phyloP scores from a whole-genome alignment of 2,113 vertebrate species.

The Macrotis lagotis region DNA sequence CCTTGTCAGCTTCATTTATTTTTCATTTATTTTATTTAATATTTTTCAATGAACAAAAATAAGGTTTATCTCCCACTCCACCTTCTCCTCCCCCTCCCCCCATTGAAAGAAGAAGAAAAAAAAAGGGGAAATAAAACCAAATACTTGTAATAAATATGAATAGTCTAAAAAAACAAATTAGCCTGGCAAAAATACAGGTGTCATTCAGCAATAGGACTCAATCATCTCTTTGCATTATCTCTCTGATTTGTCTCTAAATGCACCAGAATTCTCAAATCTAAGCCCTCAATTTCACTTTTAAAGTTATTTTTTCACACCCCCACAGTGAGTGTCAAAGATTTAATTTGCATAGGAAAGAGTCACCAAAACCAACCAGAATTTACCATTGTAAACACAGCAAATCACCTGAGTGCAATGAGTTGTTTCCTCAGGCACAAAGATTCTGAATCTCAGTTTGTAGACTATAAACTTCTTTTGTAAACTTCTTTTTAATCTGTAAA shows the following conservation, averaged over 20 bases:
- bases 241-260: background rate
- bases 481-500: background rate
- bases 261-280: background rate
- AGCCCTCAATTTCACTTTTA: background rate
- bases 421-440: background rate
- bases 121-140: background rate
- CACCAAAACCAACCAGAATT: background rate
- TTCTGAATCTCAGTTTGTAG: background rate
- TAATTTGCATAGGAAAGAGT: background rate
- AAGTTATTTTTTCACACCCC: background rate
- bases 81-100: background rate
- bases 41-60: background rate
- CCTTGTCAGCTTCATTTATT: background rate
- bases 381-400: background rate
- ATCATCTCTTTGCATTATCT: background rate
- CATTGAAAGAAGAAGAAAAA: background rate
- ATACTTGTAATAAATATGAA: background rate
- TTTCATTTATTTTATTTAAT: background rate
- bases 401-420: background rate
- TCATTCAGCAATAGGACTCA: background rate
- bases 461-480: background rate
- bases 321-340: background rate
- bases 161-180: background rate
- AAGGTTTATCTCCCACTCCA: background rate
- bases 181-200: background rate